phyloP scores from a whole-genome alignment of 2,113 vertebrate genomes.

The Equus przewalskii region DNA sequence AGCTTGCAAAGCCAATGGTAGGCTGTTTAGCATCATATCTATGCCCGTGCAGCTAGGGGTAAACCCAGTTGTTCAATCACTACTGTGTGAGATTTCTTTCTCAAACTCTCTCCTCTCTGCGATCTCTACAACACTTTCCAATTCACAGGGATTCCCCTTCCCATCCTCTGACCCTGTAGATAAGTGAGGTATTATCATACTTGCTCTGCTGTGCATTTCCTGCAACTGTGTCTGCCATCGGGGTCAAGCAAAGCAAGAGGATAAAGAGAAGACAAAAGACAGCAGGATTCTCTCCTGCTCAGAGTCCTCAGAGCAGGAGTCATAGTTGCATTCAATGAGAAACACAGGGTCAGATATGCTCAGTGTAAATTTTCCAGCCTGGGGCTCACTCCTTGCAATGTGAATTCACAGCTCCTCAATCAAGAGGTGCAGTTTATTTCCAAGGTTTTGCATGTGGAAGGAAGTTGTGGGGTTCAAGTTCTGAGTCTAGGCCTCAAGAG shows the following conservation, averaged over 20 bases:
- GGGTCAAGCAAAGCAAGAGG: background rate
- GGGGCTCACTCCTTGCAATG: background rate
- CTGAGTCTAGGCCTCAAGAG: background rate
- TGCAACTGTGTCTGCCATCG: background rate
- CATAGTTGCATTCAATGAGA: background rate
- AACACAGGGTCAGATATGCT: background rate
- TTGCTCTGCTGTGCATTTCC: background rate
- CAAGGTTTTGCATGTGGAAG: background rate
- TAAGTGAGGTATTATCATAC: background rate
- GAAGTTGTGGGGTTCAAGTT: background rate
- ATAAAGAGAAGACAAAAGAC: background rate
- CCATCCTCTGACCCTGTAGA: background rate
- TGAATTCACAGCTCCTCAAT: background rate
- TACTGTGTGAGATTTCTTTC: background rate
- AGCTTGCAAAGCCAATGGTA: background rate
- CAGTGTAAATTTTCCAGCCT: background rate
- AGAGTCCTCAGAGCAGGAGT: background rate
- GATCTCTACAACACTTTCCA: background rate
- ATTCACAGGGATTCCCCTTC: accelerated
- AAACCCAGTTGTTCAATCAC: background rate
- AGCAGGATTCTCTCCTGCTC: background rate
- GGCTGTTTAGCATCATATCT: background rate
- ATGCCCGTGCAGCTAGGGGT: background rate
- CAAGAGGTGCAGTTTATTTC: background rate
- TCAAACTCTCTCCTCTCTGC: background rate